Evolutionary conservation across 2,888 invertebrate species (phyloP), one percentile per base, ranked within the genome.

Genomic region (Bugulina stolonifera): DNA sequence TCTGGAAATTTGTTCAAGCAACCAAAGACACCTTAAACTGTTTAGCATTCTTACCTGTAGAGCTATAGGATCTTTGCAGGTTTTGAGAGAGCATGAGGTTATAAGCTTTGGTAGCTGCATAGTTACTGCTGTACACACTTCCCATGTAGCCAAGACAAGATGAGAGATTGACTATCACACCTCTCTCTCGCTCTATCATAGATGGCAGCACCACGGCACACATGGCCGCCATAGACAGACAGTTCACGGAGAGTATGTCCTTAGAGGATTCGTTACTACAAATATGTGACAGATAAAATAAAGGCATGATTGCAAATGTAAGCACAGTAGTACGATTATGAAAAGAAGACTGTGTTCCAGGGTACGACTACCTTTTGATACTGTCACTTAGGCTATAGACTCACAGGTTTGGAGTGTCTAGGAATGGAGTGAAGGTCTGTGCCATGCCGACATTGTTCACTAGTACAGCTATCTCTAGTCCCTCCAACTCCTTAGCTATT

Each of bases 361-460:
- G n/a, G n/a, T n/a, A n/a, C n/a, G n/a, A n/a, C n/a, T n/a, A n/a
- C n/a, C n/a, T n/a, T n/a, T n/a, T n/a, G n/a, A n/a, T n/a, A n/a
- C n/a, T n/a, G n/a, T n/a, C n/a, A n/a, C n/a, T n/a, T n/a, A n/a
- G n/a, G n/a, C n/a, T n/a, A n/a, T n/a, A n/a, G n/a, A n/a, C 57
- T 57, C 23, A 57, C 57, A 57, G 5, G 25, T 57, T 27, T 23
- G 57, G 57, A 57, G 25, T 23, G 10, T 57, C 57, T 23, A 57
- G 57, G 23, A 57, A 23, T 14, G 10, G 25, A 5, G 5, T 5
- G 5, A 14, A 57, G 25, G n/a, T 57, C 23, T 57, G 57, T 14
- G 57, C n/a, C 23, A 57, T 23, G n/a, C 57, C 57, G 10, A 57
- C 57, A 25, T 57, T 57, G 23, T 57, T 57, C 23, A 57, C 25